Base-by-base conservation (phyloP, 2,113 vertebrate species). In the Excalfactoria chinensis region DNA sequence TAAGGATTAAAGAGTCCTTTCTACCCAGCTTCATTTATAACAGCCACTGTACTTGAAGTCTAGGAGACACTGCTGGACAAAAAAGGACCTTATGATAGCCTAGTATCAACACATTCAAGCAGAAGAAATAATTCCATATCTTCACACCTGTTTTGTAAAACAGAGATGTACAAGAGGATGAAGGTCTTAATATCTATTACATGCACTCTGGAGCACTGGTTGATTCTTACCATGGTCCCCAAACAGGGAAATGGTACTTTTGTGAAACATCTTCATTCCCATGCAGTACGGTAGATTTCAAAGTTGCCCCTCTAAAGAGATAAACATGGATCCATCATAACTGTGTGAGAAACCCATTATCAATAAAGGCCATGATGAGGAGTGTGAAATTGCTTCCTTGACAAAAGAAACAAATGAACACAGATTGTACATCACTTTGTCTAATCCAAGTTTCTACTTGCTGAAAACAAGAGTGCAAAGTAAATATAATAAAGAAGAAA, bases 361-460 rank as follows among this genome's bases (percentile, higher is more conserved):
- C 44, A 64, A 2, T 63, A 15, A 67, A 58, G 44, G 5, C 18
- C 28, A 56, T 60, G 25, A 14, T 60, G 34, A 56, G 8, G 18
- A 49, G 7, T 84, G 11, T n/a, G 37, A 72, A 76, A 58, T 62
- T 26, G 11, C 18, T 72, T 73, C 49, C 32, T 14, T 74, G 37
- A 68, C 51, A 86, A 78, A 17, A 73, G 26, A 22, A 81, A 32
- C 2, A 77, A 62, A 37, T 22, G 35, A 43, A 79, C 51, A 3
- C 11, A 63, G 25, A 22, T 6, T 30, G 28, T 62, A 28, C 28
- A 62, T 46, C 43, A 8, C 41, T 75, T 89, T 51, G 25, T 11
- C 17, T 3, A 75, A n/a, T 44, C 17, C 14, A 1, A 0, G 13
- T 3, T 72, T 7, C n/a, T 72, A 26, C 6, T 20, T 5, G 17